Conservation (phyloP, 2,113 vertebrate genomes). For the Perca fluviatilis region DNA sequence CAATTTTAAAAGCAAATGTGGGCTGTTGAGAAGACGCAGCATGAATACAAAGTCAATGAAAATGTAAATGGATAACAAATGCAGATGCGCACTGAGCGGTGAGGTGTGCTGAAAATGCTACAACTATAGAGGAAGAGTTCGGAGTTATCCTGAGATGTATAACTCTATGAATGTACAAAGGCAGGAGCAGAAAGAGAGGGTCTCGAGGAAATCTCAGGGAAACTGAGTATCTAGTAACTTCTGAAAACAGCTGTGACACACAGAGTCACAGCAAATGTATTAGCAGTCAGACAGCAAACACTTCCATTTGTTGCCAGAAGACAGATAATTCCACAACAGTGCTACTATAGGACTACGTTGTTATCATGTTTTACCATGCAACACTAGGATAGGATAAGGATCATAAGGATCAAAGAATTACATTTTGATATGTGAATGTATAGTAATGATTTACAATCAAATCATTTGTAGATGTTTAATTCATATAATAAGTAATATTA, state of each 20-base stretch:
- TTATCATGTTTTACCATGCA: not conserved
- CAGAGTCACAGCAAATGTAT: not conserved
- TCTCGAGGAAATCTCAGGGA: not conserved
- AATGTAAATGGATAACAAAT: not conserved
- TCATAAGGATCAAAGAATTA: not conserved
- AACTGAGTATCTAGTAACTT: not conserved
- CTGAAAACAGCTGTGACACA: slow-evolving; percentile 1
- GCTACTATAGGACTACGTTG: not conserved
- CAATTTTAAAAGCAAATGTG: not conserved
- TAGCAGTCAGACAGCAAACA: not conserved
- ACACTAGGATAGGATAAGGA: not conserved
- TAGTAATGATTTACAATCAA: not conserved
- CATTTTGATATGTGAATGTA: not conserved
- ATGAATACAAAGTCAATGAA: not conserved
- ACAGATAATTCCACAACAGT: not conserved
- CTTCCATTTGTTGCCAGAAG: not conserved
- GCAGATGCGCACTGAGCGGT: not conserved
- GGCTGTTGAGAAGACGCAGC: not conserved
- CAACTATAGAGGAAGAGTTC: not conserved
- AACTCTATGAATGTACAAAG: not conserved
- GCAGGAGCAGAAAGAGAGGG: not conserved
- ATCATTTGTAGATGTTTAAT: not conserved
- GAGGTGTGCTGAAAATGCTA: not conserved
- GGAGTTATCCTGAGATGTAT: not conserved
- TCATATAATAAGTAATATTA: not conserved